These are phyloP conservation scores for Drosophila sp. DNA, from an alignment of 1,140 invertebrate species.

Conservation along the genomic window DNA sequence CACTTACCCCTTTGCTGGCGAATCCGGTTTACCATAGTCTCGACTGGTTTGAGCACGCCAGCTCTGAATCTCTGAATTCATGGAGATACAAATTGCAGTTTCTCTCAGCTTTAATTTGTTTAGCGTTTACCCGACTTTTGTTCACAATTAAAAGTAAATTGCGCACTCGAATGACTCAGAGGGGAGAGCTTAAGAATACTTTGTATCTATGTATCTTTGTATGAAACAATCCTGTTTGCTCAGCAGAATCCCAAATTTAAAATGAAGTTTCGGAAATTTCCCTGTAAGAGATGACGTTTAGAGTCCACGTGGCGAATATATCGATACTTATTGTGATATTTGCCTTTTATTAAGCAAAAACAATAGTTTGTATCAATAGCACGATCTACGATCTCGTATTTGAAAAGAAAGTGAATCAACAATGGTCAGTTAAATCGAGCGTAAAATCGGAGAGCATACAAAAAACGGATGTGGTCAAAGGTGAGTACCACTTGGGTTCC, in stretches of 20 bases:
- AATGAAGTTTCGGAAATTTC: constrained; percentile 1
- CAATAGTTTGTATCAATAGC: constrained; percentile 50
- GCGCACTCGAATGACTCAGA: constrained; percentile 52
- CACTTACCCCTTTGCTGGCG: constrained; percentile 20
- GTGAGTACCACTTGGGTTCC: constrained; percentile 33
- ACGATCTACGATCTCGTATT: constrained; percentile 57
- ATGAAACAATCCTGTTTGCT: constrained; percentile 13
- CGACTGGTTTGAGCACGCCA: constrained; percentile 3
- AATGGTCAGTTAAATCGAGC: constrained; percentile 57
- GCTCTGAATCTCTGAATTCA: constrained; percentile 24
- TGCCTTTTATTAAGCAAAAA: not conserved
- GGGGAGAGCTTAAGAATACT: constrained; percentile 20
- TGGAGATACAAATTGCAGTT: constrained; percentile 41
- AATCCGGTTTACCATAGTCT: constrained; percentile 31
- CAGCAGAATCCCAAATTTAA: not conserved
- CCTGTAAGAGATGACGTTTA: not conserved
- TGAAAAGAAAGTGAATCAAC: constrained; percentile 23
- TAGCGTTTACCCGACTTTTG: constrained; percentile 72
- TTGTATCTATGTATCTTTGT: constrained; percentile 21
- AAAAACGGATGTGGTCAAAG: constrained; percentile 75
- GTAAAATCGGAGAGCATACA: constrained; percentile 55
- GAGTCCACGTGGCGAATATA: constrained; percentile 19
- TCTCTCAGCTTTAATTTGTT: constrained; percentile 79
- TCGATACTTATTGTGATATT: constrained; percentile 8
- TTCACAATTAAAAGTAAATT: constrained; percentile 82